A percentile compares a stretch with the other conserved stretches of the same genome.
Evolutionary conservation across 2,888 invertebrate genomes (phyloP).

Genomic region (Lasioglossum villosulum): DNA sequence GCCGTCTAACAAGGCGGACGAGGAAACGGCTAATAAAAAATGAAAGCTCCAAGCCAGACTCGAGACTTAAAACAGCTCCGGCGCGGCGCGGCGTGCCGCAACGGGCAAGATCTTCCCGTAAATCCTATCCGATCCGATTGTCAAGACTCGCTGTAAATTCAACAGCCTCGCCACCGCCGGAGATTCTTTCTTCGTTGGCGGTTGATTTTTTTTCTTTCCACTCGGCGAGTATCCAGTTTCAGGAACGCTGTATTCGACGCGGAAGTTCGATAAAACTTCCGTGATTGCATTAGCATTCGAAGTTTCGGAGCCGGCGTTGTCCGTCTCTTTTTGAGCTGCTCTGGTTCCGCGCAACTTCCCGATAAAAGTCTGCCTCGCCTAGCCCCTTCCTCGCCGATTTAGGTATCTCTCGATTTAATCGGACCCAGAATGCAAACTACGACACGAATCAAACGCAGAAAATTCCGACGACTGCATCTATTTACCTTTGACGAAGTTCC

Average conservation of each 20-base stretch:
- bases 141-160: constrained; percentile 25
- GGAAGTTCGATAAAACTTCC: constrained; percentile 37
- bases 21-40: not conserved
- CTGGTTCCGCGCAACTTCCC: constrained; percentile 10
- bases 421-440: constrained; percentile 18
- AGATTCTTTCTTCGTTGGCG: constrained; percentile 10
- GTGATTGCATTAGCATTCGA: constrained; percentile 49
- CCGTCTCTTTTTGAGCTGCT: constrained; percentile 26
- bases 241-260: constrained; percentile 11
- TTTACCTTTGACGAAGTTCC: not conserved
- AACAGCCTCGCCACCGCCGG: constrained; percentile 1
- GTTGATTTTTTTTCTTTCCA: not conserved
- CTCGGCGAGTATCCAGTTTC: constrained; percentile 13
- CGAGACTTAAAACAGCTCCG: not conserved
- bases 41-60: not conserved
- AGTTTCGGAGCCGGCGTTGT: constrained; percentile 28
- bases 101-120: not conserved
- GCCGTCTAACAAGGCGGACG: not conserved
- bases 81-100: not conserved
- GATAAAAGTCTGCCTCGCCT: constrained; percentile 8
- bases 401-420: constrained; percentile 26
- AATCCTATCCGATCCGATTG: constrained; percentile 8
- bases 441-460: not conserved
- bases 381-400: constrained; percentile 27
- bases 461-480: not conserved